phyloP scores from a whole-genome alignment of 2,113 vertebrate genomes.

The Patagioenas fasciata region DNA sequence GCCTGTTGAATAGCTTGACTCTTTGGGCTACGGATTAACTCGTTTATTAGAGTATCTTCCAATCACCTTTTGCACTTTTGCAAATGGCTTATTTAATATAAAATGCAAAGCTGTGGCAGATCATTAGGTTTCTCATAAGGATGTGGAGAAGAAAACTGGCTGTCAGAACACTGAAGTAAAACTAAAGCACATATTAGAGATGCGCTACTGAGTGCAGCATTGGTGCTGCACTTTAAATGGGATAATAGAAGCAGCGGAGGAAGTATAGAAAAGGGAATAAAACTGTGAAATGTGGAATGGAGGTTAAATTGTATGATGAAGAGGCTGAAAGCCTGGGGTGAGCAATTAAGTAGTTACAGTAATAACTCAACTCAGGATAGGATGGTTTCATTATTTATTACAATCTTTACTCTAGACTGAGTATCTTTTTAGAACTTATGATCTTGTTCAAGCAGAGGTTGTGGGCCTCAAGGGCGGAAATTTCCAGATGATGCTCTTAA shows the following conservation, averaged over 20 bases:
- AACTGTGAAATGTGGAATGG: background rate
- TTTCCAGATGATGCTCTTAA: background rate
- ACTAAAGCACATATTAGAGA: rapidly evolving
- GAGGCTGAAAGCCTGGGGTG: background rate
- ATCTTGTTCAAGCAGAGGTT: background rate
- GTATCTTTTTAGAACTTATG: background rate
- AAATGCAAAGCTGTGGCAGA: background rate
- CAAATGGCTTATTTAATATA: background rate
- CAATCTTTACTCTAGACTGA: background rate
- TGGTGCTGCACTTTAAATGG: background rate
- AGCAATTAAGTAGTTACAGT: background rate
- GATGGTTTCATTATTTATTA: background rate
- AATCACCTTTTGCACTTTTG: background rate
- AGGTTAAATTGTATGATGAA: background rate
- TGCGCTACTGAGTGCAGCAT: background rate
- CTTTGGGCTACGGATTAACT: background rate
- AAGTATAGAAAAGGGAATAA: background rate
- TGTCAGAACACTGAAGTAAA: background rate
- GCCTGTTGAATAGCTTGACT: background rate
- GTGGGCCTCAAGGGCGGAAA: background rate
- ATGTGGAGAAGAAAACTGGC: background rate
- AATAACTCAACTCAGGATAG: background rate
- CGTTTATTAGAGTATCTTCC: background rate
- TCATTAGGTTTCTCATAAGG: rapidly evolving
- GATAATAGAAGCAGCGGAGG: background rate